Conservation (phyloP, 2,888 invertebrate species). For the Nebria brevicollis region DNA sequence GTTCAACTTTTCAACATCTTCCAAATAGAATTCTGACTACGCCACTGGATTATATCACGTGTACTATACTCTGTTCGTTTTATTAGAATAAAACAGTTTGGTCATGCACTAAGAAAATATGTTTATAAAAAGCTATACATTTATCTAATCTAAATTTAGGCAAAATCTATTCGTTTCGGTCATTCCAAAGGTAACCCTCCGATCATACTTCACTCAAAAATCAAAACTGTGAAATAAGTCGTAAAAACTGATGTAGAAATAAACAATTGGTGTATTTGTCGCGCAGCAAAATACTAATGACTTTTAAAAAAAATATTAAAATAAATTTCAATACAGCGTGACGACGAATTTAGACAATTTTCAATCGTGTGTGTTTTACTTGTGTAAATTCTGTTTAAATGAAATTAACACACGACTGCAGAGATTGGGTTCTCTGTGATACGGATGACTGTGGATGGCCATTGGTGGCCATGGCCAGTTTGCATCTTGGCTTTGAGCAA, state of each 20-base stretch:
- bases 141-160: constrained; percentile 35
- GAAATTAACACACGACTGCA: constrained; percentile 76
- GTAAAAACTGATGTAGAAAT: too few relatives aligned
- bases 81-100: constrained; percentile 21
- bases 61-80: neutral
- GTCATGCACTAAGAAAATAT: constrained; percentile 44
- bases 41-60: neutral
- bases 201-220: constrained; percentile 2
- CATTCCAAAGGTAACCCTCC: neutral
- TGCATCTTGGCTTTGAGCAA: constrained; percentile 63
- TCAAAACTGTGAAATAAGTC: neutral
- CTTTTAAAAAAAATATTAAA: constrained; percentile 7
- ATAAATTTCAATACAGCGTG: constrained; percentile 56
- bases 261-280: too few relatives aligned
- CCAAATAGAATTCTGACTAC: constrained; percentile 16
- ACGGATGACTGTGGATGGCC: constrained; percentile 74
- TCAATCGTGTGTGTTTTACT: constrained; percentile 5
- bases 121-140: constrained; percentile 44
- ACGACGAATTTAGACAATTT: constrained; percentile 13
- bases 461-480: constrained; percentile 61
- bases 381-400: constrained; percentile 22
- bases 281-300: neutral
- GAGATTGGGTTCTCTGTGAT: constrained; percentile 84
- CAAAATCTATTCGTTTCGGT: constrained; percentile 19
- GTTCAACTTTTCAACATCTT: neutral